These are phyloP conservation scores for Lasioglossum zephyrum DNA, from an alignment of 2,888 invertebrate genomes.

Conservation along the genomic window DNA sequence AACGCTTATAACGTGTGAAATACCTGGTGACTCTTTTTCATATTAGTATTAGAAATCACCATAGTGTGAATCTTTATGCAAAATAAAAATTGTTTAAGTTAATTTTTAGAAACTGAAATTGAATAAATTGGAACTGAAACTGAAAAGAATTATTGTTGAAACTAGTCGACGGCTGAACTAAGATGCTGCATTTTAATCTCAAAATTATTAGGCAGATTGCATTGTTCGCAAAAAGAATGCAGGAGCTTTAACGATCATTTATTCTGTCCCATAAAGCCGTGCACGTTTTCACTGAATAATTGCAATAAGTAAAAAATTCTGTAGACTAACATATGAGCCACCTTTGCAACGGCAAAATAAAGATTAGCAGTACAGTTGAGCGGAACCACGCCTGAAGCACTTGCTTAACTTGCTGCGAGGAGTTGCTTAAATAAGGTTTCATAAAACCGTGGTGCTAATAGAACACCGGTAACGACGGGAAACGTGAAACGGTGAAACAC, in stretches of 20 bases:
- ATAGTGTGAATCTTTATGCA: not conserved
- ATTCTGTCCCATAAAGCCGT: too few species aligned
- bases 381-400: not conserved
- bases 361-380: not conserved
- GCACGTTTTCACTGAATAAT: not conserved
- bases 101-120: not conserved
- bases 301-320: not conserved
- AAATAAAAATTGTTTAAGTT: not conserved
- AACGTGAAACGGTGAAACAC: constrained; percentile 29
- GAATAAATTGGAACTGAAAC: not conserved
- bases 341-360: not conserved
- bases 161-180: not conserved
- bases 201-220: not conserved
- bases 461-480: constrained; percentile 35
- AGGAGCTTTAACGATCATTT: not conserved
- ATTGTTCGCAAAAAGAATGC: not conserved
- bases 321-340: not conserved
- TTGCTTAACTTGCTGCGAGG: not conserved
- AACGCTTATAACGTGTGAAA: too few species aligned
- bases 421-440: constrained; percentile 11
- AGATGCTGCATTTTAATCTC: not conserved
- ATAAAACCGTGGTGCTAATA: constrained; percentile 37
- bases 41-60: not conserved
- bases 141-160: not conserved
- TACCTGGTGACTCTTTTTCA: not conserved